Evolutionary conservation across 2,888 invertebrate species (phyloP), one percentile per base, ranked within the genome.

Genomic region (Ichneumoninae sp.): DNA sequence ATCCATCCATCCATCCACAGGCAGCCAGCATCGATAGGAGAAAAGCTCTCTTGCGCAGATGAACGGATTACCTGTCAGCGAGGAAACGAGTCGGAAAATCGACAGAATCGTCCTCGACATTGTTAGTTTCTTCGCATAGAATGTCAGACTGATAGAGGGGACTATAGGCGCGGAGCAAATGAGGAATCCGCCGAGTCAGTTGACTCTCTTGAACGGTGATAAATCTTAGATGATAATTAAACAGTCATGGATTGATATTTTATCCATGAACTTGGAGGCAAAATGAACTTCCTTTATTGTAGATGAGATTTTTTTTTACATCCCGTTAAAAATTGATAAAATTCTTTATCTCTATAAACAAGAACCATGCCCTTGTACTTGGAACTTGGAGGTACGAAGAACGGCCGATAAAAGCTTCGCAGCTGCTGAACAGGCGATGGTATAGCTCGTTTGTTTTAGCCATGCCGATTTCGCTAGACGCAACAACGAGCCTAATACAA

Each of bases 1-100:
- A 91, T 90, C 89, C 87, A 90, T 90, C 89, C 88, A 89, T 90
- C 90, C 62, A 83, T 83, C 83, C 75, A 62, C 69, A 44, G 40
- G 52, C 77, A 72, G 62, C 76, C 76, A 68, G 62, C 60, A 75
- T 69, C 70, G 62, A n/a, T 62, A 62, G 62, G 16, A 33, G 26
- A 62, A 62, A 66, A 75, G 65, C 74, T 50, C 76, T 54, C 36
- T 50, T 52, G 77, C 79, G 52, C 82, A 80, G 79, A 85, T 82
- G 86, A 85, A 84, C 83, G 86, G 87, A 87, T 87, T 84, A 84
- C 87, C 84, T 82, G 84, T 85, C 84, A 79, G 84, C 72, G 81
- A 85, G 82, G 70, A 86, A 87, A 87, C 84, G 84, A 82, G 84
- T 70, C 70, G 85, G 86, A 84, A 87, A 87, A 87, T 82, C 69